Evolutionary conservation across 2,797 vertebrate species (phyloP), one percentile per base, ranked within the genome.

Genomic region (Xenentodon cancila): DNA sequence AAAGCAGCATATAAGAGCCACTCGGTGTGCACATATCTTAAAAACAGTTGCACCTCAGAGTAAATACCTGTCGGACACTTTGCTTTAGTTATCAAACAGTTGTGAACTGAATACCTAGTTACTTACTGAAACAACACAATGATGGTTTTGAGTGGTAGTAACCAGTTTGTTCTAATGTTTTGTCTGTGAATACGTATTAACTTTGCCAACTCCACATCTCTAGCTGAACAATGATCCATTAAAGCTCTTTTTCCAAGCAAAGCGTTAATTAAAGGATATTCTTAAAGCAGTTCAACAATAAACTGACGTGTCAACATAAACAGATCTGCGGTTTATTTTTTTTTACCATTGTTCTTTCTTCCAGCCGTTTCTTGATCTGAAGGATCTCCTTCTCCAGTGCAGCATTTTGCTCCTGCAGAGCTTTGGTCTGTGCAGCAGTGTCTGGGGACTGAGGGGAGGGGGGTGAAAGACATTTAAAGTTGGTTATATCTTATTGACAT

Each of bases 401-500:
- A 59, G 82, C 87, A 68, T 95, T 98, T 87, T 96, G 95, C 59
- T 96, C 94, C 88, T 95, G 78, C 54, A 98, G 84, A n/a, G 82
- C 90, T 92, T 92, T 96, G 69, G 95, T 82, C 89, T 97, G 96
- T 60, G 90, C 84, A 1, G 94, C 75, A 52, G 92, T 63, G 75
- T 94, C 94, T 0, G 86, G 84, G 58, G 90, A 79, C 97, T 98
- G 63, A 45, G 54, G 80, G 77, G 62, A 37, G 34, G 51, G 62
- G 40, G 34, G 51, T 68, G 53, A 83, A n/a, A 61, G 7, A 58
- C 0, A 17, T 45, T 78, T 18, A 25, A 7, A 67, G 18, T 0
- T 11, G 7, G 15, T 56, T 15, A 43, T 58, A 55, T 60, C 16
- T 56, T 51, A 43, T 15, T 57, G 4, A 62, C 60, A 3, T 3